These are phyloP conservation scores for Hanleya hanleyi DNA, from an alignment of 2,888 invertebrate species.

Conservation along the genomic window DNA sequence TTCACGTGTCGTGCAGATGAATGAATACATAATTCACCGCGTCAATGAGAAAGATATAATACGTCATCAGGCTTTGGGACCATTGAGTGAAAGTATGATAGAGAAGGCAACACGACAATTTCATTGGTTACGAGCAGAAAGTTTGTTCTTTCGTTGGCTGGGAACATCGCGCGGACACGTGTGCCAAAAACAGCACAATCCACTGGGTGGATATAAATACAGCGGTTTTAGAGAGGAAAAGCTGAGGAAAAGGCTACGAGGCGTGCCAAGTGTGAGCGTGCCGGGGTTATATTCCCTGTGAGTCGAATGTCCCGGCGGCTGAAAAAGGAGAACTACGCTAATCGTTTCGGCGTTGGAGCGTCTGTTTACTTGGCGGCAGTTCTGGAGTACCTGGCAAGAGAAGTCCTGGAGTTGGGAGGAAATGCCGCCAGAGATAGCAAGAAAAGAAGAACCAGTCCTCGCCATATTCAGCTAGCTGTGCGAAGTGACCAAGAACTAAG, in stretches of 20 bases:
- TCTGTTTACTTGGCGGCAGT: conserved; percentile 68
- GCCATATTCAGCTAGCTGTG: conserved; percentile 85
- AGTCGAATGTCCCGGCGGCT: conserved; percentile 67
- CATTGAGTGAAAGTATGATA: too few species aligned
- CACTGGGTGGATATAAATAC: too few species aligned
- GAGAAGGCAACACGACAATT: too few species aligned
- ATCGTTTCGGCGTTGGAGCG: conserved; percentile 66
- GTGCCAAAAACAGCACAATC: too few species aligned
- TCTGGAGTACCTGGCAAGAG: conserved; percentile 77
- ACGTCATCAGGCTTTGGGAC: too few species aligned
- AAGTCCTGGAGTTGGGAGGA: conserved; percentile 75
- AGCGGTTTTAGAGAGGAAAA: conserved; percentile 69
- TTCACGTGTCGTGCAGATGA: too few species aligned
- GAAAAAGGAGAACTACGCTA: conserved; percentile 69
- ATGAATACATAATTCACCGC: too few species aligned
- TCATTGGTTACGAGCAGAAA: too few species aligned
- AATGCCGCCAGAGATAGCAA: conserved; percentile 77
- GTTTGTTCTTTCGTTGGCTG: too few species aligned
- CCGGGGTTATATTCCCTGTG: conserved; percentile 69
- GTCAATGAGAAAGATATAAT: too few species aligned
- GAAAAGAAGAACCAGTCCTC: conserved; percentile 81
- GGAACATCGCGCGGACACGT: too few species aligned
- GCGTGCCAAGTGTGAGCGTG: conserved; percentile 60
- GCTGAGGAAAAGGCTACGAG: conserved; percentile 62
- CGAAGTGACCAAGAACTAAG: conserved; percentile 88